Conservation (phyloP, 2,888 invertebrate species). For the Caradrina clavipalpis region DNA sequence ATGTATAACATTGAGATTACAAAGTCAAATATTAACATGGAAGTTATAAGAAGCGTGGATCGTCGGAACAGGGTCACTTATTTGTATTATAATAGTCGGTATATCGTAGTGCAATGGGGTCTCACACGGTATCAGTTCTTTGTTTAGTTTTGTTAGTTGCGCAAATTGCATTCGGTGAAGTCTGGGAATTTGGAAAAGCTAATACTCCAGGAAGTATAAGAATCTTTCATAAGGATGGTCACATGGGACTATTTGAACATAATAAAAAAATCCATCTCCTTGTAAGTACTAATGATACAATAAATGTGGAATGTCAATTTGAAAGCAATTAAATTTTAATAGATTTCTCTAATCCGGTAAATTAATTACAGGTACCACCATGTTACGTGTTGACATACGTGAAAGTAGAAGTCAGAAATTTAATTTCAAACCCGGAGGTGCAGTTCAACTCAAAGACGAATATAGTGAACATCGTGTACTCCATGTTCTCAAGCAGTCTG, state of each 20-base stretch:
- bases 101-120: constrained; percentile 36
- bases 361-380: constrained; percentile 41
- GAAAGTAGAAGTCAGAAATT: constrained; percentile 32
- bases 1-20: constrained; percentile 25
- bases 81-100: neutral
- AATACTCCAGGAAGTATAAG: constrained; percentile 2
- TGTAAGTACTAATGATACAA: constrained; percentile 35
- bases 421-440: constrained; percentile 35
- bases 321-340: no score
- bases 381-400: constrained; percentile 45
- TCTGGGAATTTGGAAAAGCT: constrained; percentile 40
- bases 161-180: constrained; percentile 24
- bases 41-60: constrained; percentile 37
- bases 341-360: neutral
- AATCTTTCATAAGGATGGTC: constrained; percentile 31
- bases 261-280: constrained; percentile 29
- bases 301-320: no score
- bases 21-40: neutral
- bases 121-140: constrained; percentile 12
- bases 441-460: constrained; percentile 5
- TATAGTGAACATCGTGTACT: constrained; percentile 27
- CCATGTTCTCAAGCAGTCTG: constrained; percentile 25
- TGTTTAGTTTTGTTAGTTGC: constrained; percentile 23
- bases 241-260: constrained; percentile 40
- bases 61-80: constrained; percentile 15